phyloP scores from a whole-genome alignment of 1,140 invertebrate genomes.

The Arion vulgaris region DNA sequence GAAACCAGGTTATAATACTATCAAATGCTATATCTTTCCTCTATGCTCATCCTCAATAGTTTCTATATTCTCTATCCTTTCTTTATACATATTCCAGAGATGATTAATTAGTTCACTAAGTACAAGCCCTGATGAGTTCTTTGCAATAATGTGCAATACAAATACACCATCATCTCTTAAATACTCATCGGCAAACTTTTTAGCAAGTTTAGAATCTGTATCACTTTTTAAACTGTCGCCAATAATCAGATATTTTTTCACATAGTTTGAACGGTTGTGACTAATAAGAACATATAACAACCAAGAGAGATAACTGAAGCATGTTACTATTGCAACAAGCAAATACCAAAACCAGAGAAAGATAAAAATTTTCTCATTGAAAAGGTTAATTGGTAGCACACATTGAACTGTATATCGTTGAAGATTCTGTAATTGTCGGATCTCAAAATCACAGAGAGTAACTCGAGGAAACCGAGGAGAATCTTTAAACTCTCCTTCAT shows the following conservation, averaged over 20 bases:
- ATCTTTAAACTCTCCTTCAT: slow-evolving; percentile 12
- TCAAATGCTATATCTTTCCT: no score
- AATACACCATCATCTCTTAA: slow-evolving; percentile 46
- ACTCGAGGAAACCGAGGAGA: slow-evolving; percentile 71
- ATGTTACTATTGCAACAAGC: slow-evolving; percentile 66
- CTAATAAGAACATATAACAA: slow-evolving; percentile 53
- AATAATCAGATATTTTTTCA: slow-evolving; percentile 68
- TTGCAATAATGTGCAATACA: slow-evolving; percentile 40
- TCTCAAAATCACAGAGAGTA: slow-evolving; percentile 75
- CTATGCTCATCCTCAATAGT: no score
- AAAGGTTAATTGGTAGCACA: slow-evolving; percentile 75
- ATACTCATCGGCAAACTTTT: slow-evolving; percentile 45
- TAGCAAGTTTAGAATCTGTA: slow-evolving; percentile 6
- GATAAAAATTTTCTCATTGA: slow-evolving; percentile 76
- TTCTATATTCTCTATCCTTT: background rate
- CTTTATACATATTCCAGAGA: slow-evolving; percentile 39
- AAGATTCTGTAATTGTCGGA: slow-evolving; percentile 72
- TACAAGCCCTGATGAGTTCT: slow-evolving; percentile 43
- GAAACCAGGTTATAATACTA: no score
- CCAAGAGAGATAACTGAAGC: slow-evolving; percentile 67
- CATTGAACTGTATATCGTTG: slow-evolving; percentile 73
- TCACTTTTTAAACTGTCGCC: slow-evolving; percentile 15
- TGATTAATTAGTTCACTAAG: slow-evolving; percentile 35
- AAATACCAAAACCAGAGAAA: slow-evolving; percentile 66
- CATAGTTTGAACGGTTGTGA: slow-evolving; percentile 57